Base-by-base conservation (phyloP, 1,140 invertebrate species). In the Paramacrobiotus metropolitanus region DNA sequence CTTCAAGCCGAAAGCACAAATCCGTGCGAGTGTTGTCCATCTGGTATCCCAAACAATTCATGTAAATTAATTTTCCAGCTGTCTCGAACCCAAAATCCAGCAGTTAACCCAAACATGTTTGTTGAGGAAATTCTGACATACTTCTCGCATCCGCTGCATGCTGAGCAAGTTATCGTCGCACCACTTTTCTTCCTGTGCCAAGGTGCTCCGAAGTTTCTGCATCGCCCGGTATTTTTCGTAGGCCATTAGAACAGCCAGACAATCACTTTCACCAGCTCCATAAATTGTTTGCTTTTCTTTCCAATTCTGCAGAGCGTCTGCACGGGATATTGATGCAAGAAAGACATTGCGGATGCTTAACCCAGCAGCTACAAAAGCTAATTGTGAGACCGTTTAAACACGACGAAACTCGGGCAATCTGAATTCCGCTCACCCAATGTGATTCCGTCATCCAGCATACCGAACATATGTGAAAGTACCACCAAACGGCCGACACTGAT, bases 381-480 rank as follows among this genome's bases (percentile, higher is more conserved):
- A 60, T 60, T 29, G 30, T 31, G 1, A 30, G 61, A 64, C 34
- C 29, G 31, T n/a, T 40, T 21, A 62, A 59, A 21, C 44, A 44
- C 21, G 31, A 44, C 31, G 28, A 21, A 20, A 31, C 21, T 2
- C 40, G 24, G 24, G n/a, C n/a, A n/a, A n/a, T n/a, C n/a, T n/a
- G n/a, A n/a, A n/a, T 60, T 44, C 21, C 44, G 65, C 64, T 74
- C 71, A 86, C 85, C 87, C 70, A 95, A 93, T 60, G 91, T 84
- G 31, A 95, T 80, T 9, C 81, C 75, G 64, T 93, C 89, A 29
- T 86, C 80, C 0, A 94, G 70, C 34, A 86, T 78, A 61, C 84
- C 86, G 68, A 87, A 94, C 20, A 86, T 80, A 70, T 90, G 81
- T 1, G 91, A 91, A 0, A 95, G 72, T 44, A 89, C 75, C 40